These are phyloP conservation scores for Ophiodon elongatus DNA, from an alignment of 2,113 vertebrate genomes.

Conservation along the genomic window DNA sequence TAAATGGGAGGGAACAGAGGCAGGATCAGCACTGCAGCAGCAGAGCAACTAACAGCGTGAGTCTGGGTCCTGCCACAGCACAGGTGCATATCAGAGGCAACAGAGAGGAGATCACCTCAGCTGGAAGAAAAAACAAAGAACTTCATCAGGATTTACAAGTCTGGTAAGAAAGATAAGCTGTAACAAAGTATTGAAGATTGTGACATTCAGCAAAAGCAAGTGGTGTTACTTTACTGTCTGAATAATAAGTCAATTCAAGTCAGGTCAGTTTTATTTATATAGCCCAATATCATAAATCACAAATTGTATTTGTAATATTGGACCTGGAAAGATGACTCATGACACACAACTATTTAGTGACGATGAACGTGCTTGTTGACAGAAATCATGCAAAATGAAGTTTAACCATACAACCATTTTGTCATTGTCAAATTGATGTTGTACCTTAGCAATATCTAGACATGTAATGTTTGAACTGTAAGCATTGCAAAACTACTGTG, in stretches of 20 bases:
- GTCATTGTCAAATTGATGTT: constrained; percentile 27
- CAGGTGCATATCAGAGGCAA: constrained; percentile 1
- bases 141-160: constrained; percentile 13
- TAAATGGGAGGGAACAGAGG: constrained; percentile 34
- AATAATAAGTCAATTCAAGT: background rate
- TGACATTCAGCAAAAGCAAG: background rate
- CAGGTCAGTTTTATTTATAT: background rate
- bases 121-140: constrained; percentile 18
- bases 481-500: background rate
- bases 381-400: background rate
- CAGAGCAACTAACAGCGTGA: background rate
- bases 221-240: constrained; percentile 2
- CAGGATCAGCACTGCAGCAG: constrained; percentile 17
- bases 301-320: background rate
- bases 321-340: background rate
- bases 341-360: background rate
- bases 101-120: constrained; percentile 8
- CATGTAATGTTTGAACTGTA: constrained; percentile 7
- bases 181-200: constrained; percentile 3
- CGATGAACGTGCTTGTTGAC: background rate
- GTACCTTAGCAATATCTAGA: constrained; percentile 20
- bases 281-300: background rate
- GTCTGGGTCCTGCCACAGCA: constrained; percentile 7
- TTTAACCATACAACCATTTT: background rate
- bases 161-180: constrained; percentile 54